Base-by-base conservation (phyloP, 2,888 invertebrate species). In the Nomada hirtipes region DNA sequence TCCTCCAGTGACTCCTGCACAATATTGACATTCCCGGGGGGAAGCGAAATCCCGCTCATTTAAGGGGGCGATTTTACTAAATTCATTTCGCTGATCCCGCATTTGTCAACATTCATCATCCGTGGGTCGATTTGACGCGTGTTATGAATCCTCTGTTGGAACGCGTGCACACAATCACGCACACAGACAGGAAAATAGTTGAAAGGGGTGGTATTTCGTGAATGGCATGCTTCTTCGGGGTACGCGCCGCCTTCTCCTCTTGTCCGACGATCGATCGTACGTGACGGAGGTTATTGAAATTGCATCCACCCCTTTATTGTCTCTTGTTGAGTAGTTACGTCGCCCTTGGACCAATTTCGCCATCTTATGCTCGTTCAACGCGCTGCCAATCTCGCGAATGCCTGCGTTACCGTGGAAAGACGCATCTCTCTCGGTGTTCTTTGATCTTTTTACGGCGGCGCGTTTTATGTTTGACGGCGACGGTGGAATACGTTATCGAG, bases 271-370 rank as follows among this genome's bases (percentile, higher is more conserved):
- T 85, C 85, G 84, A 85, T 85, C 55, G 67, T 61, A 11, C 44
- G 67, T 59, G 67, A 68, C 64, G 67, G 67, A 70, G 83, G 74
- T 85, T 82, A 85, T 85, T 84, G 85, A 84, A 85, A 84, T 84
- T 72, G 76, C 79, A 76, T 74, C 71, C 60, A 55, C 52, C 65
- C 55, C 47, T 70, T 72, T 72, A 65, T 76, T 72, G 84, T 79
- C 84, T 76, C 76, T 53, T 67, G 60, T 69, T 23, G 64, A 53
- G 47, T 68, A 61, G 65, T 72, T 67, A 53, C 65, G 47, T 1
- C 11, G 83, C 15, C 84, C 84, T 84, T 84, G 84, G 61, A 79
- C 70, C 70, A 67, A 82, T 79, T 76, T 75, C 74, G 13, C 42
- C 68, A 29, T 69, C 52, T 76, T 60, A 15, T 65, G 47, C 50